Evolutionary conservation across 2,113 vertebrate species (phyloP), one percentile per base, ranked within the genome.

Genomic region (Onychorhynchus coronatus): DNA sequence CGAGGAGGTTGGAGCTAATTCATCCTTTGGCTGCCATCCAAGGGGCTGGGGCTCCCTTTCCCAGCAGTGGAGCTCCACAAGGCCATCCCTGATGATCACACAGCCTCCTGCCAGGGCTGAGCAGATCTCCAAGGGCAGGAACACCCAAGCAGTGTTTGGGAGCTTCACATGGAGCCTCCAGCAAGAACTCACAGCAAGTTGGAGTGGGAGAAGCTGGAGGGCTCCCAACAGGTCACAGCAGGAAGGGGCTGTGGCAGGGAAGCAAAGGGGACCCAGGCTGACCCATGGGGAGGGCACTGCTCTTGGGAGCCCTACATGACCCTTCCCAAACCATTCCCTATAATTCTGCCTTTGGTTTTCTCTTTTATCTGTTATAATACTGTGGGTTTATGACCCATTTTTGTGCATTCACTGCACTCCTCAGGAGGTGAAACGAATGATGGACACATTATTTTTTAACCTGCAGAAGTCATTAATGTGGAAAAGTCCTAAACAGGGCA

Each of bases 101-200:
- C 1, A 0, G 33, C 47, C 53, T 49, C 41, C 35, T 39, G 49
- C 35, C 72, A 14, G 58, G 62, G 44, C 72, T 65, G 47, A 83
- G 80, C 25, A 4, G 6, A 31, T 2, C 71, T 55, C 24, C 65
- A 8, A 11, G 31, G 71, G 19, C 56, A 85, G 78, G 27, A 70
- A 37, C 1, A 2, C 53, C 65, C 50, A 15, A 11, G 81, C 44
- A 37, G 72, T 0, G 0, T 30, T 2, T n/a, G 68, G 66, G n/a
- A 42, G 56, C 55, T 33, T 53, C 20, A 4, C 14, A 24, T 25
- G 85, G 27, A 25, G 30, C 5, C 63, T 46, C 18, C 1, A 1
- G 44, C 33, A 46, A 56, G 52, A 55, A 49, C 53, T 66, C 61
- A 9, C 11, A 18, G 67, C 33, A 58, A 42, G 70, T 61, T 75